A percentile compares a stretch with the other conserved stretches of the same genome.
Evolutionary conservation across 2,888 invertebrate species (phyloP).

Genomic region (Cheilosia scutellata): DNA sequence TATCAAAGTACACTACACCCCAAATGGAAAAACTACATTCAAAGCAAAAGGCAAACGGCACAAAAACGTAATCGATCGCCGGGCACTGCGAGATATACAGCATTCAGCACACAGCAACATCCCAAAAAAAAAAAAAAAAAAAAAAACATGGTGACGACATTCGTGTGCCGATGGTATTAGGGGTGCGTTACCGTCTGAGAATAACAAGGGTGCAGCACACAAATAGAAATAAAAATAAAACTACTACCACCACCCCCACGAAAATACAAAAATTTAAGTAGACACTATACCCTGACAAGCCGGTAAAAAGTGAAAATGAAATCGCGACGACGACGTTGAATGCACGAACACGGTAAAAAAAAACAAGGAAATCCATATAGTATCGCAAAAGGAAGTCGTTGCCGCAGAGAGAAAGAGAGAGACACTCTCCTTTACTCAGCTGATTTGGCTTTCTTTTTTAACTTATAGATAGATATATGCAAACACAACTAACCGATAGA

Average conservation of each 20-base stretch:
- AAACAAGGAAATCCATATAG: slow-evolving; percentile 57
- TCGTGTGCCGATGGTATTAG: slow-evolving; percentile 32
- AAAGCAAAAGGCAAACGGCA: slow-evolving; percentile 9
- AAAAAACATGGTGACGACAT: slow-evolving; percentile 47
- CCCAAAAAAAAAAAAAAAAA: slow-evolving; percentile 13
- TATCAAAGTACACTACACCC: slow-evolving; percentile 8
- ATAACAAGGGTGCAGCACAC: slow-evolving; percentile 63
- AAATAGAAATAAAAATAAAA: slow-evolving; percentile 39
- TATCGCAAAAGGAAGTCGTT: slow-evolving; percentile 45
- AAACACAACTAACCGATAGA: slow-evolving; percentile 59
- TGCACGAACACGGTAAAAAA: slow-evolving; percentile 18
- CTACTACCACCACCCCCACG: slow-evolving; percentile 43
- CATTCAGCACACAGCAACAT: slow-evolving; percentile 42
- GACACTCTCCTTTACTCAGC: slow-evolving; percentile 46
- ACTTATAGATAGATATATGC: slow-evolving; percentile 2
- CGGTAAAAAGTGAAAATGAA: slow-evolving; percentile 75
- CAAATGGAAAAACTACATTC: neutral
- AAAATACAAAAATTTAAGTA: slow-evolving; percentile 10
- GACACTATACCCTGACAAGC: slow-evolving; percentile 60
- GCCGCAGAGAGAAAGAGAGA: slow-evolving; percentile 43
- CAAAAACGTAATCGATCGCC: slow-evolving; percentile 56
- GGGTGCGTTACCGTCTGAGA: slow-evolving; percentile 57
- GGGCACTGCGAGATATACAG: slow-evolving; percentile 26
- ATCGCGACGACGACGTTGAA: slow-evolving; percentile 50
- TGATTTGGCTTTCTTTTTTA: slow-evolving; percentile 49